Percentiles rank a stretch among this genome's conserved stretches.
These are phyloP conservation scores for Scotopteryx bipunctaria DNA, from an alignment of 2,888 invertebrate genomes.

Conservation along the genomic window DNA sequence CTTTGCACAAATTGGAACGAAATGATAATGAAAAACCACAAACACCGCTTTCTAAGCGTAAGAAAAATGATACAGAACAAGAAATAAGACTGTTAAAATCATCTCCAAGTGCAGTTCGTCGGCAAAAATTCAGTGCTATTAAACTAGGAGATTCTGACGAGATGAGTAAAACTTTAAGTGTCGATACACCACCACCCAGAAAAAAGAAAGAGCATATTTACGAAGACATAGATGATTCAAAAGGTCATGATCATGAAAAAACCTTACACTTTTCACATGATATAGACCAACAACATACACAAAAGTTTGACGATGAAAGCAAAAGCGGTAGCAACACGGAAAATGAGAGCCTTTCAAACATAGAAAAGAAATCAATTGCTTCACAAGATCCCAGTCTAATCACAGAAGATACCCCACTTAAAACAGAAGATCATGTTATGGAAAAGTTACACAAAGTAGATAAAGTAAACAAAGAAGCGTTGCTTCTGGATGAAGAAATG, in stretches of 20 bases:
- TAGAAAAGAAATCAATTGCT: conserved; percentile 71
- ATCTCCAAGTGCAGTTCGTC: conserved; percentile 84
- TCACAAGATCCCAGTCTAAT: conserved; percentile 78
- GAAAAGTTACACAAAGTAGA: conserved; percentile 70
- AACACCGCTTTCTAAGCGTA: conserved; percentile 66
- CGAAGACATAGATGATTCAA: conserved; percentile 83
- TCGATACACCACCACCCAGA: conserved; percentile 73
- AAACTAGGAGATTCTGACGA: conserved; percentile 79
- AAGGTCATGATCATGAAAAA: conserved; percentile 64
- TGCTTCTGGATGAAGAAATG: conserved; percentile 67
- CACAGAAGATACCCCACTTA: conserved; percentile 64
- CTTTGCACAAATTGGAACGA: conserved; percentile 80
- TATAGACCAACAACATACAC: conserved; percentile 51
- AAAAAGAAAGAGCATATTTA: conserved; percentile 85
- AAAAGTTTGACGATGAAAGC: conserved; percentile 55
- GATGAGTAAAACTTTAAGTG: conserved; percentile 74
- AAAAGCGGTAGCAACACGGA: conserved; percentile 64
- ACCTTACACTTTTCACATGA: conserved; percentile 77
- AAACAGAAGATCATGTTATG: conserved; percentile 71
- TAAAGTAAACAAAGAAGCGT: conserved; percentile 63
- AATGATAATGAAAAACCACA: conserved; percentile 72
- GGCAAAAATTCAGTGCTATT: conserved; percentile 78
- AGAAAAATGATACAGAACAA: conserved; percentile 81
- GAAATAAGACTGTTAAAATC: conserved; percentile 84
- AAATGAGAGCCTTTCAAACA: conserved; percentile 66